A percentile compares a stretch with the other conserved stretches of the same genome.
These are phyloP conservation scores for Ptilorrhoa leucosticta DNA, from an alignment of 2,113 vertebrate species.

Conservation along the genomic window DNA sequence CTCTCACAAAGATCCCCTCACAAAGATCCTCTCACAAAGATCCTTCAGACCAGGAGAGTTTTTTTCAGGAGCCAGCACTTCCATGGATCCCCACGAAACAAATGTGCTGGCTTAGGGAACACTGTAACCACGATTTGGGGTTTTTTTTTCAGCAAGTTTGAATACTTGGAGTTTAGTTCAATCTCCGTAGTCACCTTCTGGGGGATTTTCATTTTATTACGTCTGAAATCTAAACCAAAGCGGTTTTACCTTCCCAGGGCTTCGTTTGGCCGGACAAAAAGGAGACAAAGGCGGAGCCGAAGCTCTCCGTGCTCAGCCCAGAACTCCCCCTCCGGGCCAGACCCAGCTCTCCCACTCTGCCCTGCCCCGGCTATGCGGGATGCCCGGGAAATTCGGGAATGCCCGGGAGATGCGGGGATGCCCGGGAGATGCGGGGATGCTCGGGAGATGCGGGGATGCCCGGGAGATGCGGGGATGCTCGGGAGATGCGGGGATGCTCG, in stretches of 20 bases:
- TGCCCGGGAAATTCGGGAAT: too few relatives aligned
- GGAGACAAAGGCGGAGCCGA: neutral
- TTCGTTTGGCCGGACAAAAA: neutral
- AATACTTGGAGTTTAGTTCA: neutral
- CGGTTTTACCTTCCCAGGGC: neutral
- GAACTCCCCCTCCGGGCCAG: fast-evolving
- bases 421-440: too few relatives aligned
- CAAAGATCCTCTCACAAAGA: neutral
- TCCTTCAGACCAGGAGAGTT: neutral
- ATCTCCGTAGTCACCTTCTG: neutral
- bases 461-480: neutral
- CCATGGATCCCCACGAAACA: fast-evolving
- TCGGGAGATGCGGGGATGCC: neutral
- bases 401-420: too few relatives aligned
- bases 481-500: neutral
- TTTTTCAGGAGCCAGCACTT: neutral
- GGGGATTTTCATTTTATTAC: neutral
- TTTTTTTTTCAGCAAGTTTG: neutral
- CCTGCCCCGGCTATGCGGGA: neutral
- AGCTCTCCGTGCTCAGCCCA: neutral
- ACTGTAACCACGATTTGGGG: too few relatives aligned
- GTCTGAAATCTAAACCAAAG: neutral
- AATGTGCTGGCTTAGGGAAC: neutral
- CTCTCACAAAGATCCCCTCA: neutral
- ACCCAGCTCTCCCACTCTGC: fast-evolving